A percentile compares a stretch with the other conserved stretches of the same genome.
Evolutionary conservation across 37 sponge, comb jelly and placozoan genomes (phyloP).

Genomic region (Theonella swinhoei): DNA sequence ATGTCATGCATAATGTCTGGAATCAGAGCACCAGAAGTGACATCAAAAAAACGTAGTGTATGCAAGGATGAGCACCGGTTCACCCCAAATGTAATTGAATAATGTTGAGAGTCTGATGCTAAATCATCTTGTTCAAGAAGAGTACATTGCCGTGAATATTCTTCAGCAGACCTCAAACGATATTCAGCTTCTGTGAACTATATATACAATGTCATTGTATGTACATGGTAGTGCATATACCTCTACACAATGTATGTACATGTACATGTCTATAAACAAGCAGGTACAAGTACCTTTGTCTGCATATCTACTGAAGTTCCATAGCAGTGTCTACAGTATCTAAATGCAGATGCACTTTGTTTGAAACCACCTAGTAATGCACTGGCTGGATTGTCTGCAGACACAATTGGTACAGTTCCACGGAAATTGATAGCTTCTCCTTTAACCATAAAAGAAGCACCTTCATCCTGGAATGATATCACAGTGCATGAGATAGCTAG

Average conservation of each 20-base stretch:
- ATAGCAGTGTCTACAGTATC: conserved; percentile 17
- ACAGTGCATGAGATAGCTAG: background rate
- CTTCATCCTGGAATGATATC: conserved; percentile 9
- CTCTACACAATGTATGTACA: no score
- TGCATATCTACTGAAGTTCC: conserved; percentile 1
- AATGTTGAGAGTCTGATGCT: no score
- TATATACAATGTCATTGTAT: no score
- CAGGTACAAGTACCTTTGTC: background rate
- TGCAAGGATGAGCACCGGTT: background rate
- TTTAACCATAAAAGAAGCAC: conserved; percentile 4
- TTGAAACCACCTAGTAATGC: conserved; percentile 21
- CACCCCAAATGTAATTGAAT: background rate
- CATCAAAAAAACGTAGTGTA: conserved; percentile 1
- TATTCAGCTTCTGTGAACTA: conserved; percentile 22
- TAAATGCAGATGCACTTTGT: conserved; percentile 5
- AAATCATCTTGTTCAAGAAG: background rate
- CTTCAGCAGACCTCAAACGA: background rate
- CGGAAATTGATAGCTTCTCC: background rate
- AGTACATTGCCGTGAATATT: conserved; percentile 22
- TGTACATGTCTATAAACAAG: no score
- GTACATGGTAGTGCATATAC: no score
- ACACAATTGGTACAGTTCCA: conserved; percentile 21
- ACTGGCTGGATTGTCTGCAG: conserved; percentile 37
- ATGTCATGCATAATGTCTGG: conserved; percentile 54
- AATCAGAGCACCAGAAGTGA: conserved; percentile 10